Conservation (phyloP, 2,797 vertebrate species). For the Cirrhinus molitorella region DNA sequence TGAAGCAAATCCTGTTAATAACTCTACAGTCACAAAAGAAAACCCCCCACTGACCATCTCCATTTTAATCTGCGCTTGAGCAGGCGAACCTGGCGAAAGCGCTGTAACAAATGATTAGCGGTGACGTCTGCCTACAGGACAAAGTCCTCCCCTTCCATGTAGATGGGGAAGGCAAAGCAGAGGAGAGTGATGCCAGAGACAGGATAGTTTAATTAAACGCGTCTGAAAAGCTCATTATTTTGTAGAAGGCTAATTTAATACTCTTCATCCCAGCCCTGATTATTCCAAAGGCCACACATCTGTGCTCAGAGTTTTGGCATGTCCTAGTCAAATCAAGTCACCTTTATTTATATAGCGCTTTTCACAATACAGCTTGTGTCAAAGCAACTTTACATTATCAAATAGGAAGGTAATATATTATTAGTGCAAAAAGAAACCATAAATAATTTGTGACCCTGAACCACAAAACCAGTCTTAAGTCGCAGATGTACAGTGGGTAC, state of each 20-base stretch:
- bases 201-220: slow-evolving; percentile 80
- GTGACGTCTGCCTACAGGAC: slow-evolving; percentile 77
- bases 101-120: slow-evolving; percentile 80
- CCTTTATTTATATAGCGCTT: too few relatives aligned
- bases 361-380: too few relatives aligned
- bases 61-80: slow-evolving; percentile 83
- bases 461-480: too few relatives aligned
- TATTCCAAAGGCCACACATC: slow-evolving; percentile 75
- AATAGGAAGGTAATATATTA: too few relatives aligned
- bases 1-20: slow-evolving; percentile 87
- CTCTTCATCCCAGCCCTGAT: slow-evolving; percentile 74
- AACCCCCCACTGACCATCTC: slow-evolving; percentile 73
- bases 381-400: too few relatives aligned
- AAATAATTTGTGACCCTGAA: too few relatives aligned
- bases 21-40: slow-evolving; percentile 76
- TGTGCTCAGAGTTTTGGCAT: slow-evolving; percentile 60
- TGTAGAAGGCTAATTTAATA: slow-evolving; percentile 82
- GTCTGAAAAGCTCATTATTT: slow-evolving; percentile 81
- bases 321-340: too few relatives aligned
- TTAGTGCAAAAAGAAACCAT: too few relatives aligned
- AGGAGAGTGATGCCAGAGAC: slow-evolving; percentile 55
- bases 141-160: slow-evolving; percentile 67
- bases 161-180: slow-evolving; percentile 53
- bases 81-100: slow-evolving; percentile 69
- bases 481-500: too few relatives aligned